These are phyloP conservation scores for Volucella inflata DNA, from an alignment of 2,888 invertebrate genomes.

Conservation along the genomic window DNA sequence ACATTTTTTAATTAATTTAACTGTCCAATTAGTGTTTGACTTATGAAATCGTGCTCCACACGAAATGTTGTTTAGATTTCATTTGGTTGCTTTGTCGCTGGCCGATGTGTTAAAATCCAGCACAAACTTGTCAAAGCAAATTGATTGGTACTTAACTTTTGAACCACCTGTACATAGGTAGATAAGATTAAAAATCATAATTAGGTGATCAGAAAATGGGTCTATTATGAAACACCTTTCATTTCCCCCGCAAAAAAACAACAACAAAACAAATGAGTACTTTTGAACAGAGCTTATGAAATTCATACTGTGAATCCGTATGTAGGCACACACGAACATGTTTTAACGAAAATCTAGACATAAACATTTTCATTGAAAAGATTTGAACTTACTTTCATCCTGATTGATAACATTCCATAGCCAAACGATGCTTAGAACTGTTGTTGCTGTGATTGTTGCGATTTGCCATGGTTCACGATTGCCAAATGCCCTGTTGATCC, in stretches of 20 bases:
- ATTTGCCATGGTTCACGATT: constrained; percentile 93
- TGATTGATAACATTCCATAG: constrained; percentile 89
- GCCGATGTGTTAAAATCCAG: background rate
- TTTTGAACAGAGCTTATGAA: background rate
- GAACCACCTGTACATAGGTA: background rate
- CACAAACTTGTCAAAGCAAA: background rate
- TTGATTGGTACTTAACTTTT: background rate
- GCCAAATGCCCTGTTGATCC: constrained; percentile 87
- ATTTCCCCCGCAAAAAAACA: background rate
- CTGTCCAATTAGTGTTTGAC: too few relatives aligned
- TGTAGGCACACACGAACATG: too few relatives aligned
- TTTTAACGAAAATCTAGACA: background rate
- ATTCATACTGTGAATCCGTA: too few relatives aligned
- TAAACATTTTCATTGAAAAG: background rate
- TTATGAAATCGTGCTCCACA: too few relatives aligned
- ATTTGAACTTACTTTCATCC: constrained; percentile 87
- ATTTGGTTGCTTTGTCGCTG: background rate
- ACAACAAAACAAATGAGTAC: background rate
- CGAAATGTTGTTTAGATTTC: background rate
- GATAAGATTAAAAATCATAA: constrained; percentile 11
- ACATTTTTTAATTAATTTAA: too few relatives aligned
- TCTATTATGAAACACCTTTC: background rate
- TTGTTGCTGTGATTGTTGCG: constrained; percentile 89
- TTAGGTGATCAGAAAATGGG: background rate
- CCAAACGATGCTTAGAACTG: constrained; percentile 89